phyloP scores from a whole-genome alignment of 1,140 invertebrate species.

The Orchesella cincta region DNA sequence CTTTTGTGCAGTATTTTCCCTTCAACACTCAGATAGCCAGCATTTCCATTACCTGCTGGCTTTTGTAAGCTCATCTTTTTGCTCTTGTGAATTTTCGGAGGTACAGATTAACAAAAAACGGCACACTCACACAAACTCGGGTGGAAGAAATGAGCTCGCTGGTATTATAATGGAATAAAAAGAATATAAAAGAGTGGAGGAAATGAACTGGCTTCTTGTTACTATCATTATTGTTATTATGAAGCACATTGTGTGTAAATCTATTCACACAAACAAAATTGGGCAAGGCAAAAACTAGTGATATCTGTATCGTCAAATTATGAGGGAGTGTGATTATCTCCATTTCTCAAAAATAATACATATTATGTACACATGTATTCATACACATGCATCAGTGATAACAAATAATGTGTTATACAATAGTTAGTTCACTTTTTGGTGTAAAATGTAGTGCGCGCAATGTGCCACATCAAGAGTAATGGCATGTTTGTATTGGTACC shows the following conservation, averaged over 20 bases:
- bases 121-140: not conserved
- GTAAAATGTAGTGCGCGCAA: no score
- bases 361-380: not conserved
- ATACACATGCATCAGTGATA: not conserved
- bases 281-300: not conserved
- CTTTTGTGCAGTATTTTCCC: not conserved
- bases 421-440: no score
- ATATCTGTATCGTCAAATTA: constrained; percentile 6
- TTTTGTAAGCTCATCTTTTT: not conserved
- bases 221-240: constrained; percentile 28
- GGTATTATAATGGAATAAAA: constrained; percentile 20
- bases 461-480: not conserved
- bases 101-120: not conserved
- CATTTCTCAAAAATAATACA: constrained; percentile 3
- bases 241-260: constrained; percentile 19
- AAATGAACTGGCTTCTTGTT: constrained; percentile 23
- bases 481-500: constrained; percentile 5
- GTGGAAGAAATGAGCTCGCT: not conserved
- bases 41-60: not conserved
- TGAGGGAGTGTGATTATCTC: not conserved
- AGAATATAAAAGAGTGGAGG: constrained; percentile 14
- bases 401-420: not conserved
- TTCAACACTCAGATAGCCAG: not conserved
- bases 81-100: not conserved
- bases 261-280: constrained; percentile 23